phyloP scores from a whole-genome alignment of 2,113 vertebrate species.

The Irena cyanogastra region DNA sequence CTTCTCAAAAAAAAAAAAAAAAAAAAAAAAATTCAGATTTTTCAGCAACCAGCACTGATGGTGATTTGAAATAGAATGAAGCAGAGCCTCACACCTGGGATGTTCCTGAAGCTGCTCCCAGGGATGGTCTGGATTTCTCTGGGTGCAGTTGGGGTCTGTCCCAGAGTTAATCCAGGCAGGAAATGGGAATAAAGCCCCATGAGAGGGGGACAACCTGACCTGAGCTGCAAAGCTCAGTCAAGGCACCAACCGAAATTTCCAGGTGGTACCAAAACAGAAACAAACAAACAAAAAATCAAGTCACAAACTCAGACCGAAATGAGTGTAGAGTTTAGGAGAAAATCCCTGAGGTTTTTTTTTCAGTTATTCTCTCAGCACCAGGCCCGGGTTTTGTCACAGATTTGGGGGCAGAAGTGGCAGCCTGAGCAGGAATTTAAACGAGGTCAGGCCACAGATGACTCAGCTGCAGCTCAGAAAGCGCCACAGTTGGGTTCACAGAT shows the following conservation, averaged over 20 bases:
- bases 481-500: neutral
- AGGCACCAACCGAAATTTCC: neutral
- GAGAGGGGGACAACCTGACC: neutral
- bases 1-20: neutral
- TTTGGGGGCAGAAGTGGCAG: neutral
- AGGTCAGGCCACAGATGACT: neutral
- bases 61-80: fast-evolving
- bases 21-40: neutral
- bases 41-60: neutral
- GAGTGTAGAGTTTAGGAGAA: conserved; percentile 7
- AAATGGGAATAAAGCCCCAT: neutral
- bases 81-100: neutral
- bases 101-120: neutral
- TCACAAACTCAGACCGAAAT: neutral
- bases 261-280: neutral
- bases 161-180: neutral
- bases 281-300: neutral
- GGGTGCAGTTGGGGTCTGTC: neutral
- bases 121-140: neutral
- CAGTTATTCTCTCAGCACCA: neutral
- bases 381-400: neutral
- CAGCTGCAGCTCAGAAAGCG: neutral
- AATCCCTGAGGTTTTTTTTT: neutral
- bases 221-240: neutral
- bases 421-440: neutral